A percentile compares a stretch with the other conserved stretches of the same genome.
These are phyloP conservation scores for Rhinolophus sinicus DNA, from an alignment of 2,113 vertebrate species.

Conservation along the genomic window DNA sequence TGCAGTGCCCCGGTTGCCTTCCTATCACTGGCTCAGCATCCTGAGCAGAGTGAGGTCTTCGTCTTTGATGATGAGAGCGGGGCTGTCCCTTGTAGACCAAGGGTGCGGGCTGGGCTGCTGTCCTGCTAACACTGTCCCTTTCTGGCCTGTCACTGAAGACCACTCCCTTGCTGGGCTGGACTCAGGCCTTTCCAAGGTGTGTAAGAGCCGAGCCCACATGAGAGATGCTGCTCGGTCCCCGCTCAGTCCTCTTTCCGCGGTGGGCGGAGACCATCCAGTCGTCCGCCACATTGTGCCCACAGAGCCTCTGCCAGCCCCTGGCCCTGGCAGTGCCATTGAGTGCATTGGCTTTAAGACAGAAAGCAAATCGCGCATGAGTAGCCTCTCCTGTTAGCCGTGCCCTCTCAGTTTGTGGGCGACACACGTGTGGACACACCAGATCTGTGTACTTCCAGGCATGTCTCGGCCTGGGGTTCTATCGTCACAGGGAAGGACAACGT, in stretches of 20 bases:
- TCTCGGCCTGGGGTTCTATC: neutral
- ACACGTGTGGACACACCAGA: neutral
- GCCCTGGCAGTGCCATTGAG: slow-evolving; percentile 78
- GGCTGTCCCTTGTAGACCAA: slow-evolving; percentile 89
- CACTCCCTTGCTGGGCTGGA: slow-evolving; percentile 92
- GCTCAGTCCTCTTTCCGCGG: slow-evolving; percentile 89
- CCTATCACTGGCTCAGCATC: neutral
- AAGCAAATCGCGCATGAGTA: neutral
- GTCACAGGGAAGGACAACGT: neutral
- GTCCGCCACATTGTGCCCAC: slow-evolving; percentile 89
- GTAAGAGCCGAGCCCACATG: slow-evolving; percentile 90
- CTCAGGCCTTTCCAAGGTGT: slow-evolving; percentile 91
- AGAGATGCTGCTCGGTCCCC: slow-evolving; percentile 93
- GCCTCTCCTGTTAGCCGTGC: neutral
- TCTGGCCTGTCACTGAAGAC: slow-evolving; percentile 93
- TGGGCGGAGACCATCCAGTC: slow-evolving; percentile 96
- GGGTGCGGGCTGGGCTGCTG: slow-evolving; percentile 86
- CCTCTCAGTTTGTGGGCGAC: neutral
- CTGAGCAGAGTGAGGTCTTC: neutral
- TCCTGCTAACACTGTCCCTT: slow-evolving; percentile 91
- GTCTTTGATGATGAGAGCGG: slow-evolving; percentile 90
- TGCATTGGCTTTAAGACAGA: slow-evolving; percentile 74
- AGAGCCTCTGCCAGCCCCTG: slow-evolving; percentile 77
- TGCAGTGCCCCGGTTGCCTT: neutral
- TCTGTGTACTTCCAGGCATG: neutral